Evolutionary conservation across 2,113 vertebrate species (phyloP).

Genomic region (Lanius ludovicianus): DNA sequence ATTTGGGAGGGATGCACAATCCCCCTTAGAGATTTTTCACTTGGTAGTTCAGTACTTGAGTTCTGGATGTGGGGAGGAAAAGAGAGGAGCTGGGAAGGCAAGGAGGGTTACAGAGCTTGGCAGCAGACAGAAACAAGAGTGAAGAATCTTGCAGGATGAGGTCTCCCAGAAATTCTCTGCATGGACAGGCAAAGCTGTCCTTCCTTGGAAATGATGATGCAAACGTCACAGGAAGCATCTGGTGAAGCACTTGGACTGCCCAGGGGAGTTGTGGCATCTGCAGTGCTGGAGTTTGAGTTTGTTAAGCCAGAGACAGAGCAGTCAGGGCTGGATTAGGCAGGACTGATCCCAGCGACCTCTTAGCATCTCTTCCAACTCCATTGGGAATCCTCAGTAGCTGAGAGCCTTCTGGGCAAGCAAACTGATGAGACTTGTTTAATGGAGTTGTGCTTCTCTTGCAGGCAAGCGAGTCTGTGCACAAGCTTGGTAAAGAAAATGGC

Average conservation of each 20-base stretch:
- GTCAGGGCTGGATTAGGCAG: not conserved
- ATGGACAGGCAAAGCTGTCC: not conserved
- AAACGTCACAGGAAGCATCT: not conserved
- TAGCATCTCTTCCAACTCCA: not conserved
- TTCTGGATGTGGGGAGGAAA: not conserved
- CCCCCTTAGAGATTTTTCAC: not conserved
- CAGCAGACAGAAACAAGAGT: not conserved
- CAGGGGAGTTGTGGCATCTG: not conserved
- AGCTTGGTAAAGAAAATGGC: not conserved
- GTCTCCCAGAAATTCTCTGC: not conserved
- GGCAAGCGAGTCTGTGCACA: not conserved
- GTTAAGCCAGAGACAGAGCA: not conserved
- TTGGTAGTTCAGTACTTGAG: rapidly evolving
- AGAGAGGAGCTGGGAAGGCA: not conserved
- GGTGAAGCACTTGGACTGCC: not conserved
- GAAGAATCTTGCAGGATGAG: not conserved
- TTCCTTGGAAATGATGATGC: not conserved
- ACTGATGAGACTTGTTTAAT: not conserved
- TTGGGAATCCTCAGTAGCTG: not conserved
- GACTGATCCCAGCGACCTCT: not conserved
- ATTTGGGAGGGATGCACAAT: not conserved
- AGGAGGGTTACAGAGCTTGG: not conserved
- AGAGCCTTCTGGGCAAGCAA: not conserved
- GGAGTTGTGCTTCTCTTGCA: not conserved
- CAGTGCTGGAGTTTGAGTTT: not conserved